These are phyloP conservation scores for Tanaodytes sp. DNA, from an alignment of 2,888 invertebrate species.

Conservation along the genomic window DNA sequence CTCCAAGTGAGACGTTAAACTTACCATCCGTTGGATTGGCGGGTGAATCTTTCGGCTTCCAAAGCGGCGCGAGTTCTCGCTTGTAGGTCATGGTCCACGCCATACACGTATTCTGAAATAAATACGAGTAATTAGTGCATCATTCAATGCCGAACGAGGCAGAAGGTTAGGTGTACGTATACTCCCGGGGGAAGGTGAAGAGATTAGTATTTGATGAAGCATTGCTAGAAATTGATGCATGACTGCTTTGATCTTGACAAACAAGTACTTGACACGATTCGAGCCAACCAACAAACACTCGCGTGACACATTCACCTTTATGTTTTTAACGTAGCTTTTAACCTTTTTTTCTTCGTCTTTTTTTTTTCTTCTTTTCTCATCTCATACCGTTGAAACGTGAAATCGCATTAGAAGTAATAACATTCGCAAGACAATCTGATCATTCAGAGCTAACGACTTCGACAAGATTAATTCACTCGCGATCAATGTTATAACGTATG, in stretches of 20 bases:
- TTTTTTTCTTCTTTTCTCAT: too few relatives aligned
- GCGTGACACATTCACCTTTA: constrained; percentile 36
- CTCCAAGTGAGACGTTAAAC: too few relatives aligned
- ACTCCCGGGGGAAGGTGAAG: constrained; percentile 37
- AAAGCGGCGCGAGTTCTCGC: constrained; percentile 70
- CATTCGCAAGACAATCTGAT: too few relatives aligned
- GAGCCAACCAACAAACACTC: constrained; percentile 18
- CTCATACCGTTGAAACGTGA: constrained; percentile 12
- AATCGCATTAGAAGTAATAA: too few relatives aligned
- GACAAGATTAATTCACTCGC: constrained; percentile 27
- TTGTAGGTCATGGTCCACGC: constrained; percentile 70
- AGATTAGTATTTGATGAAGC: constrained; percentile 24
- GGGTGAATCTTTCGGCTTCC: constrained; percentile 68
- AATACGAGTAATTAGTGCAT: constrained; percentile 46
- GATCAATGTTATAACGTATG: constrained; percentile 21
- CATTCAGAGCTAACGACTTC: constrained; percentile 15
- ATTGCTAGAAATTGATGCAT: constrained; percentile 40
- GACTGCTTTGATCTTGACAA: constrained; percentile 47
- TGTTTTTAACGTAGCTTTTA: constrained; percentile 27
- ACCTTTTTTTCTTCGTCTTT: constrained; percentile 29
- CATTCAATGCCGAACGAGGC: constrained; percentile 28
- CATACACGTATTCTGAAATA: constrained; percentile 69
- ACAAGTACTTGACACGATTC: constrained; percentile 50
- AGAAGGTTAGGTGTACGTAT: constrained; percentile 33
- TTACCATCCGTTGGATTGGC: constrained; percentile 64